A percentile compares a stretch with the other conserved stretches of the same genome.
Conservation (phyloP, 2,888 invertebrate species). For the Bombylius discolor region DNA sequence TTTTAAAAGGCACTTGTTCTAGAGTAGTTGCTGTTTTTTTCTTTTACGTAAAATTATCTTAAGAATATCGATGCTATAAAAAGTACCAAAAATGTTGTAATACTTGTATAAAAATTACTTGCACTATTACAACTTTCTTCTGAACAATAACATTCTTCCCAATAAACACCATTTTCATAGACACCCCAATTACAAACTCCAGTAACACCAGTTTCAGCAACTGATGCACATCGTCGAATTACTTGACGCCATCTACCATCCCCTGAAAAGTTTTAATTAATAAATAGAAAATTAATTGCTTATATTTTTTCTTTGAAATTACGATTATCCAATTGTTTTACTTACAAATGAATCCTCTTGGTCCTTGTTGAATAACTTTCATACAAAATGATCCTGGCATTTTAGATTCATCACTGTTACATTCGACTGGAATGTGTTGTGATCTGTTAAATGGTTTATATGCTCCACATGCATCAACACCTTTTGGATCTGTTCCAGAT, state of each 20-base stretch:
- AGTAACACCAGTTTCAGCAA: slow-evolving; percentile 81
- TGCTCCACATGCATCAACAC: slow-evolving; percentile 81
- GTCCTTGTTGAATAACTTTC: slow-evolving; percentile 87
- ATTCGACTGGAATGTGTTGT: slow-evolving; percentile 81
- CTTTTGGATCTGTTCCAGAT: slow-evolving; percentile 65
- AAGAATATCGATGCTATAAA: not conserved
- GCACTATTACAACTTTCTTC: slow-evolving; percentile 70
- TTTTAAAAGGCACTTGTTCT: too few relatives aligned
- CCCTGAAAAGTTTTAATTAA: slow-evolving; percentile 47
- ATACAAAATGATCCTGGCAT: slow-evolving; percentile 94
- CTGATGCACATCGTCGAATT: slow-evolving; percentile 76
- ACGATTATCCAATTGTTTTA: slow-evolving; percentile 19
- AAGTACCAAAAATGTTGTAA: not conserved
- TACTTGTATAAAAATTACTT: not conserved
- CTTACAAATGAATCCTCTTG: slow-evolving; percentile 89
- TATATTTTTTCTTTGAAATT: not conserved
- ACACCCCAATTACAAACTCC: slow-evolving; percentile 97
- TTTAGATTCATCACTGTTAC: slow-evolving; percentile 84
- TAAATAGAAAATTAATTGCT: not conserved
- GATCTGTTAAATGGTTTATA: slow-evolving; percentile 72
- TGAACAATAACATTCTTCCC: slow-evolving; percentile 94
- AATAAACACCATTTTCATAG: slow-evolving; percentile 85
- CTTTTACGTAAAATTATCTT: not conserved
- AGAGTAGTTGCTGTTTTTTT: too few relatives aligned
- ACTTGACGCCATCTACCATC: slow-evolving; percentile 91